Conservation (phyloP, 2,888 invertebrate genomes). For the Melanotus villosus region DNA sequence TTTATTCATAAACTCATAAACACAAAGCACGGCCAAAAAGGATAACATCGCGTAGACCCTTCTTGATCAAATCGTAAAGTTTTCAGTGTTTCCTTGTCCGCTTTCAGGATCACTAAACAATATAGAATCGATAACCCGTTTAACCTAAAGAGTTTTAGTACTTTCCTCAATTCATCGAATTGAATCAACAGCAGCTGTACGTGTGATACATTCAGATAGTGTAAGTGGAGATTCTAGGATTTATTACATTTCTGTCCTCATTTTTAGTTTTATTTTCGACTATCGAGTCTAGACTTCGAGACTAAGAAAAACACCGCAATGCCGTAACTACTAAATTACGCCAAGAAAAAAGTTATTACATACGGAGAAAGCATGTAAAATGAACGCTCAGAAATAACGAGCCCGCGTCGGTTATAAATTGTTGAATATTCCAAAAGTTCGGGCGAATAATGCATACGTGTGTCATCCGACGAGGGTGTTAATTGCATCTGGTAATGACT, state of each 20-base stretch:
- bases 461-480: background rate
- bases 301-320: background rate
- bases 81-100: conserved; percentile 1
- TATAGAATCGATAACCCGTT: conserved; percentile 27
- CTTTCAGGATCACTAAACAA: conserved; percentile 16
- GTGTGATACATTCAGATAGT: conserved; percentile 35
- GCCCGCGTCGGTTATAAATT: no score
- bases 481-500: conserved; percentile 19
- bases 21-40: background rate
- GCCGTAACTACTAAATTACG: background rate
- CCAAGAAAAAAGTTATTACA: no score
- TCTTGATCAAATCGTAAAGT: conserved; percentile 18
- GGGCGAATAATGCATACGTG: no score
- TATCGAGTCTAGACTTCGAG: conserved; percentile 16
- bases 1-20: no score
- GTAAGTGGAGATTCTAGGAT: conserved; percentile 16
- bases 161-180: conserved; percentile 35
- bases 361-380: no score
- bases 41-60: background rate
- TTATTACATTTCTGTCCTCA: conserved; percentile 15
- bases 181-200: conserved; percentile 31
- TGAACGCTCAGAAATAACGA: no score
- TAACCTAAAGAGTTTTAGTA: conserved; percentile 31
- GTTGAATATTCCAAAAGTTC: no score
- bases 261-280: conserved; percentile 18